These are phyloP conservation scores for Sarotherodon lohbergeri DNA, from an alignment of 2,113 vertebrate species.

Conservation along the genomic window DNA sequence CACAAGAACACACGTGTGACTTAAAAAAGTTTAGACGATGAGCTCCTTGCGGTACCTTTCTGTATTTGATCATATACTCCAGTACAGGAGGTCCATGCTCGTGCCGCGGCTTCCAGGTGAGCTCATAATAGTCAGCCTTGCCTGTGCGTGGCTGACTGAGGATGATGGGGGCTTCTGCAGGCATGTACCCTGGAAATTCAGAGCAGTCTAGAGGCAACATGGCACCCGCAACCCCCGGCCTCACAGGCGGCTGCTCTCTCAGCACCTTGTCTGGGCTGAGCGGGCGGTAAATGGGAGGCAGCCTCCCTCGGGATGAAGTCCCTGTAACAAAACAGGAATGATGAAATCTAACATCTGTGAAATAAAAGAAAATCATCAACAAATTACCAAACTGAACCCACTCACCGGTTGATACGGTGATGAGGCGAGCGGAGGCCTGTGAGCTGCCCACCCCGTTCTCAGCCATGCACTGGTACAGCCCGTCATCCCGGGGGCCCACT, in stretches of 20 bases:
- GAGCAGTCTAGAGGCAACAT: conserved; percentile 74
- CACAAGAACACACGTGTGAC: background rate
- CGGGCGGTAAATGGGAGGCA: conserved; percentile 62
- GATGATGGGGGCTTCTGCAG: conserved; percentile 89
- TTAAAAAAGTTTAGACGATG: background rate
- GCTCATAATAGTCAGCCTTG: conserved; percentile 90
- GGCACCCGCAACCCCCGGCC: conserved; percentile 48
- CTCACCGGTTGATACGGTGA: conserved; percentile 78
- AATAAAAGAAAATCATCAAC: background rate
- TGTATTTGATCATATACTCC: conserved; percentile 90
- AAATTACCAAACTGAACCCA: background rate
- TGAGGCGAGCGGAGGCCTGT: conserved; percentile 84
- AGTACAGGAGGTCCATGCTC: conserved; percentile 80
- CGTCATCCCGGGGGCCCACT: conserved; percentile 86
- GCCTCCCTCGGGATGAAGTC: conserved; percentile 44
- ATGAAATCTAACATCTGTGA: background rate
- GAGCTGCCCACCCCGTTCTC: conserved; percentile 93
- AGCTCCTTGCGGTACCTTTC: conserved; percentile 76
- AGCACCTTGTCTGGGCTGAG: conserved; percentile 73
- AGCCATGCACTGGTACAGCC: conserved; percentile 95
- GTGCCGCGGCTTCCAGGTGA: conserved; percentile 89
- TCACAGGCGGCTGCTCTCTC: conserved; percentile 66
- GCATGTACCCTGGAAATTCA: conserved; percentile 66
- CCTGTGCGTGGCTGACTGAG: conserved; percentile 91
- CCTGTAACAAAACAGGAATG: conserved; percentile 21